Evolutionary conservation across 2,888 invertebrate species (phyloP).

Genomic region (Scelioninae gen. 1): DNA sequence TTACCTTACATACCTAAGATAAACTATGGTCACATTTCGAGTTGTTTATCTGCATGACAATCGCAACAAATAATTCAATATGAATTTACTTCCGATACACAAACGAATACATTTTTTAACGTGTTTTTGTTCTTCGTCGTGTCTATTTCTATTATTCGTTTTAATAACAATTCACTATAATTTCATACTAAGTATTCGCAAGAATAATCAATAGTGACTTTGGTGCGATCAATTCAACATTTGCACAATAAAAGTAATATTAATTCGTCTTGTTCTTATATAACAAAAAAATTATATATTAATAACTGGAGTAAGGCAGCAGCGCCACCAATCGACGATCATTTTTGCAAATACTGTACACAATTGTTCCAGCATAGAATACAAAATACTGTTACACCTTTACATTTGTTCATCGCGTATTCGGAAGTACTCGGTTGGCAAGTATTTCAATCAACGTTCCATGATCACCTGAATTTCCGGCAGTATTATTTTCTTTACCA

Average conservation of each 20-base stretch:
- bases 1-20: slow-evolving; percentile 50
- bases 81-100: slow-evolving; percentile 63
- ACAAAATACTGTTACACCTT: slow-evolving; percentile 23
- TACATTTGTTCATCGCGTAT: slow-evolving; percentile 28
- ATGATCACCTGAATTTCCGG: slow-evolving; percentile 45
- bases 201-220: slow-evolving; percentile 18
- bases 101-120: slow-evolving; percentile 54
- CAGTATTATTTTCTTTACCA: slow-evolving; percentile 33
- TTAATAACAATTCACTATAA: slow-evolving; percentile 49
- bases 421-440: slow-evolving; percentile 64
- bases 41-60: slow-evolving; percentile 47
- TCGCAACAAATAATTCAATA: slow-evolving; percentile 65
- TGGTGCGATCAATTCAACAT: slow-evolving; percentile 1
- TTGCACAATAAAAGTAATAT: slow-evolving; percentile 13
- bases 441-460: slow-evolving; percentile 18
- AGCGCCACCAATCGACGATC: background rate
- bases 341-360: slow-evolving; percentile 30
- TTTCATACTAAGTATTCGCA: slow-evolving; percentile 25
- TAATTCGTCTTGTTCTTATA: background rate
- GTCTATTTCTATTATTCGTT: slow-evolving; percentile 44
- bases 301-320: background rate
- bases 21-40: slow-evolving; percentile 57
- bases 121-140: slow-evolving; percentile 50
- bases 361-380: background rate
- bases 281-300: slow-evolving; percentile 1